Base-by-base conservation (phyloP, 2,888 invertebrate genomes). In the Ectemnius cavifrons region DNA sequence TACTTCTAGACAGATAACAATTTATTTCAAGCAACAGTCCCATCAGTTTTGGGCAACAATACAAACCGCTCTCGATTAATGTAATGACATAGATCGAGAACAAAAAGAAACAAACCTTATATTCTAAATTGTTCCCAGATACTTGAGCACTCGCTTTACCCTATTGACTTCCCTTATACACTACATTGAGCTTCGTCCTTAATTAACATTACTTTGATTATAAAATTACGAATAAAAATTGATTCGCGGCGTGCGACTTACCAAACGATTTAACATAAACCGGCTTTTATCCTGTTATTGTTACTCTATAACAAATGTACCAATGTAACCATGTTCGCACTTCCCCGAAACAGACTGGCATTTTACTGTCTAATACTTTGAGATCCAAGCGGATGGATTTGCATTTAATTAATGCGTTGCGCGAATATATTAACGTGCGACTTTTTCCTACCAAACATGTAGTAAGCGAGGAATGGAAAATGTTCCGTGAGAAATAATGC, bases 401-500 rank as follows among this genome's bases (percentile, higher is more conserved):
- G 4, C 6, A 37, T 0, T 80, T 45, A 70, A 4, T 67, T 28
- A 4, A 72, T 47, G n/a, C 69, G n/a, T 81, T 61, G 23, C 37
- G 65, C 73, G 73, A 87, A 89, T 63, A 94, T 93, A 65, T 94
- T 92, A 0, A 95, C 93, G 63, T 93, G 91, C 0, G 95, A 93
- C n/a, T 92, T 89, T 75, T 92, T 92, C 3, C 93, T 86, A 4
- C 96, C 96, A 86, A 93, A 95, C 52, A 91, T 92, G 84, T 93
- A 93, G 89, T 94, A 94, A 0, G 95, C 95, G 58, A 96, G 83
- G 80, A 94, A 94, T 0, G 96, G 96, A 84, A 94, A 94, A 67
- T 94, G 93, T 79, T 93, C 93, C 89, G 95, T 94, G 0, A 96
- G 86, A 78, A 93, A 92, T 18, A 95, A 87, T 20, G 93, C 92